Conservation (phyloP, 2,888 invertebrate genomes). For the Dilophus febrilis region DNA sequence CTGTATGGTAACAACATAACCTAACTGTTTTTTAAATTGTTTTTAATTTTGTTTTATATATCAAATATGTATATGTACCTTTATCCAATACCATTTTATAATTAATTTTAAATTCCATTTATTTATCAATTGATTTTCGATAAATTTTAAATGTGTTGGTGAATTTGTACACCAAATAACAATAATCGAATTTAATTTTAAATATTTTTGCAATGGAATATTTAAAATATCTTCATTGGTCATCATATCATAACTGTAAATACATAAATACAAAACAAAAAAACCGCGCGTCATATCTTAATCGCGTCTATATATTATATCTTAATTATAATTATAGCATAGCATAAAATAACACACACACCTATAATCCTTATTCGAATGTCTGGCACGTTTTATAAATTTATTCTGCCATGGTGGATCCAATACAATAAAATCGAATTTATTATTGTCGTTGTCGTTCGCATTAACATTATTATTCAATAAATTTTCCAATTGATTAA, state of each 20-base stretch:
- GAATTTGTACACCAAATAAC: constrained; percentile 91
- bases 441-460: too few species aligned
- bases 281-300: not conserved
- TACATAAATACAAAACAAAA: constrained; percentile 6
- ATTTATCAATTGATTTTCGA: constrained; percentile 57
- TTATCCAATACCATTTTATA: constrained; percentile 78
- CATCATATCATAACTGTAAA: constrained; percentile 59
- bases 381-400: constrained; percentile 67
- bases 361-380: constrained; percentile 41
- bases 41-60: not conserved
- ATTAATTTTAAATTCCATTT: constrained; percentile 56
- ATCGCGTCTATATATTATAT: not conserved
- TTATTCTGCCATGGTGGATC: constrained; percentile 98
- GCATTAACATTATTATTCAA: constrained; percentile 33
- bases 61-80: constrained; percentile 33
- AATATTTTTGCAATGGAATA: constrained; percentile 49
- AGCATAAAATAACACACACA: constrained; percentile 21
- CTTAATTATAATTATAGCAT: not conserved
- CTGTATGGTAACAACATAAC: constrained; percentile 21
- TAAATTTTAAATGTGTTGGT: constrained; percentile 43
- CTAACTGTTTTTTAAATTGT: constrained; percentile 3
- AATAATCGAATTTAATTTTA: constrained; percentile 46
- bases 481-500: constrained; percentile 33
- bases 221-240: constrained; percentile 52
- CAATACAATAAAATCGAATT: constrained; percentile 68